Conservation (phyloP, 2,113 vertebrate genomes). For the Psophia crepitans region DNA sequence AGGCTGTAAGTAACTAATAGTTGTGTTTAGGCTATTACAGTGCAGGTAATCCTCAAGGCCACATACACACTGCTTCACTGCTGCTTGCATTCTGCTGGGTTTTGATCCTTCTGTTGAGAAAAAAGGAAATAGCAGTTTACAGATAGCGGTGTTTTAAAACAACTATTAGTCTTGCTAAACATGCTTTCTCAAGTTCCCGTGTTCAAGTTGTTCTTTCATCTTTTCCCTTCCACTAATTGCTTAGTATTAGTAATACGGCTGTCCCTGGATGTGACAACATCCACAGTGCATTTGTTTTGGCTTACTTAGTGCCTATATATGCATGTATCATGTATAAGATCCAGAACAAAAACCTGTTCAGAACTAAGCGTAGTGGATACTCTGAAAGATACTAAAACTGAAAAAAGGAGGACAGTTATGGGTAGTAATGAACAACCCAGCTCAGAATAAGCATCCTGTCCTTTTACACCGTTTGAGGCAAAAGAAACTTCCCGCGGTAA, state of each 20-base stretch:
- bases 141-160: neutral
- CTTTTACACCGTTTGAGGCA: neutral
- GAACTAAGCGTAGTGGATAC: neutral
- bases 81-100: slow-evolving; percentile 97
- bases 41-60: slow-evolving; percentile 93
- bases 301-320: neutral
- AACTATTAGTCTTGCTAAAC: neutral
- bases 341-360: neutral
- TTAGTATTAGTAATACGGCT: neutral
- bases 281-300: neutral
- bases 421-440: neutral
- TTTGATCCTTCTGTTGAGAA: slow-evolving; percentile 92
- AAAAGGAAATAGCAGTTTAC: slow-evolving; percentile 14
- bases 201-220: neutral
- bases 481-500: neutral
- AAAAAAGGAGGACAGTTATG: neutral
- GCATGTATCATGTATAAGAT: neutral
- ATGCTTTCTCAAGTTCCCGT: neutral
- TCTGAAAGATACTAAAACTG: neutral
- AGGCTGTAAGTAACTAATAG: slow-evolving; percentile 96
- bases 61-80: slow-evolving; percentile 89
- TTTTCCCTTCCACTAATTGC: neutral
- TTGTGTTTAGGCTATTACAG: slow-evolving; percentile 94
- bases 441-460: neutral
- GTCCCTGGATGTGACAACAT: neutral